phyloP scores from a whole-genome alignment of 2,797 vertebrate genomes.

The Siniperca scherzeri region DNA sequence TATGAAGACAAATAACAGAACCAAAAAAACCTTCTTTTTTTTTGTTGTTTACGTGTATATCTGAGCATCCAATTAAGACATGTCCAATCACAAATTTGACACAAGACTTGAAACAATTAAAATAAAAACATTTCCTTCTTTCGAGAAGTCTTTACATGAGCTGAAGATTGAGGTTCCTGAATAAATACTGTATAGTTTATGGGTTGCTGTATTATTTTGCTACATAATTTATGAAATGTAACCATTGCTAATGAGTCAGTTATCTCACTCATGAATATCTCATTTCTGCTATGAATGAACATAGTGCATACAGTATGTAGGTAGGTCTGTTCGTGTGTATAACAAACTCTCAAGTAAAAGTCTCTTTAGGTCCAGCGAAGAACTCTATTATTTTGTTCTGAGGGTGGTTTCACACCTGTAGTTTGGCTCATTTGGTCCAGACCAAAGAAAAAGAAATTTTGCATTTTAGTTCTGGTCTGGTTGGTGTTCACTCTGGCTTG shows the following conservation, averaged over 20 bases:
- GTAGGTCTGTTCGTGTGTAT: neutral
- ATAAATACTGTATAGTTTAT: slow-evolving; percentile 56
- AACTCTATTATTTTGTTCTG: neutral
- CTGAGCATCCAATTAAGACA: neutral
- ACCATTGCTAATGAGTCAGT: slow-evolving; percentile 32
- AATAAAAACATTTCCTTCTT: neutral
- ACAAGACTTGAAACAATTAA: neutral
- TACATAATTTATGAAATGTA: slow-evolving; percentile 48
- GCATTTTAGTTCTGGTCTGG: neutral
- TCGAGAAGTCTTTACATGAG: neutral
- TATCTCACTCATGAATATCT: slow-evolving; percentile 17
- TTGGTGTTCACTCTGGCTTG: neutral
- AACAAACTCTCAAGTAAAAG: neutral
- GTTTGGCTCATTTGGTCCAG: neutral
- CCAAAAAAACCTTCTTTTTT: neutral
- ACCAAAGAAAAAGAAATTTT: neutral
- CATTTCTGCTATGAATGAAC: neutral
- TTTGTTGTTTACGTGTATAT: neutral
- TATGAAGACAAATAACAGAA: neutral
- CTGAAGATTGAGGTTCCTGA: slow-evolving; percentile 36
- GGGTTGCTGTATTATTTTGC: slow-evolving; percentile 18
- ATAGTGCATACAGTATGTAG: neutral
- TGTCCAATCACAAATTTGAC: neutral
- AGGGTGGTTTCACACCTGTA: neutral
- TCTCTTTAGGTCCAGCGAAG: neutral